Base-by-base conservation (phyloP, 2,113 vertebrate genomes). In the Callochromis pleurospilus region DNA sequence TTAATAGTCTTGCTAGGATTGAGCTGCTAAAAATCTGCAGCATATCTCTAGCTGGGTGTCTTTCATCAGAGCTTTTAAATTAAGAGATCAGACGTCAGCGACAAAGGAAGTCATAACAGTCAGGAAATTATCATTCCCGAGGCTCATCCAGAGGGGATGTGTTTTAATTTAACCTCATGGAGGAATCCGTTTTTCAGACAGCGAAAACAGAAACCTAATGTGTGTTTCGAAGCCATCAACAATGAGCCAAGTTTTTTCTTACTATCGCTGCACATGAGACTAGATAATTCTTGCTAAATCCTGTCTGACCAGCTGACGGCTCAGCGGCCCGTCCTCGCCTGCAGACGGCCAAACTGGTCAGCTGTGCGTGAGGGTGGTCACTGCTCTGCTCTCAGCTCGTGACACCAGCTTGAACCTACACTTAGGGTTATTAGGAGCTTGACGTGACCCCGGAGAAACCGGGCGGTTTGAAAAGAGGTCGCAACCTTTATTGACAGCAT, bases 401-500 rank as follows among this genome's bases (percentile, higher is more conserved):
- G 19, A 88, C 90, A 92, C 40, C 85, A 81, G 94, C 82, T 88
- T 92, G 94, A 94, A 94, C 93, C 90, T 38, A 65, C 79, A 75
- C 88, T 92, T 26, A 83, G 68, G 87, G 91, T 89, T 91, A 90
- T 92, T 55, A 80, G 86, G 91, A 93, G 88, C 91, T 85, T 85
- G 88, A 6, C 11, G 54, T 94, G 93, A 95, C 95, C 95, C 86
- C 85, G 5, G 75, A 86, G 91, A 81, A 90, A 88, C 85, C 7
- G 87, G 55, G 81, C 60, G 4, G 83, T 81, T 81, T 92, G 90
- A 95, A 89, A 93, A 89, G 79, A 92, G 95, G 95, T 95, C 70
- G 3, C 42, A 14, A 94, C 94, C 94, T 93, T 93, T 94, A 96
- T 95, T 92, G 95, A 96, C 91, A 60, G 89, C 85, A 92, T 94